phyloP scores from a whole-genome alignment of 2,797 vertebrate species.

The Parotocinclus haroldoi region DNA sequence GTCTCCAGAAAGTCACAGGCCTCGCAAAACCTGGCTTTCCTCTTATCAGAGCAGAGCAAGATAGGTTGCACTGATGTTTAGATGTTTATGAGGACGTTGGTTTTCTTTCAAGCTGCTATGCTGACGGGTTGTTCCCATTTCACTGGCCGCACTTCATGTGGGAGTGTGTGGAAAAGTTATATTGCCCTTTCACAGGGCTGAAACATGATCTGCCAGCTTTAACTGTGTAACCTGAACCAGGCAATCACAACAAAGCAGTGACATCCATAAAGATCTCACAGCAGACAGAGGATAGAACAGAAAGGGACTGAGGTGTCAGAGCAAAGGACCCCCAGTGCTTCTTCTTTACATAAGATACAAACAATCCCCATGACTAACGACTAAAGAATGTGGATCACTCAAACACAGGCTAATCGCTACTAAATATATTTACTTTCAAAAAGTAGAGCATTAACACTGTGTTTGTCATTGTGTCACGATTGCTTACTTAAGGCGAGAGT shows the following conservation, averaged over 20 bases:
- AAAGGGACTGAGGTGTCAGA: constrained; percentile 20
- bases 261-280: constrained; percentile 57
- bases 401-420: constrained; percentile 42
- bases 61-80: neutral
- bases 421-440: neutral
- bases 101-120: constrained; percentile 4
- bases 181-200: constrained; percentile 63
- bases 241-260: constrained; percentile 68
- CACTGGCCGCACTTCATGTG: constrained; percentile 50
- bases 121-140: constrained; percentile 46
- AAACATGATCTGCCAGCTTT: constrained; percentile 64
- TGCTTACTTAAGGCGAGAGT: too few species aligned
- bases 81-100: neutral
- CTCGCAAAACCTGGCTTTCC: constrained; percentile 58
- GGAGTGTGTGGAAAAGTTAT: constrained; percentile 71
- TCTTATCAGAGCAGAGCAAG: constrained; percentile 29
- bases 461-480: neutral
- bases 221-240: constrained; percentile 64
- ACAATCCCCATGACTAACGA: constrained; percentile 26
- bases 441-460: too few species aligned
- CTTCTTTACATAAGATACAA: constrained; percentile 59
- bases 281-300: constrained; percentile 25
- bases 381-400: constrained; percentile 25
- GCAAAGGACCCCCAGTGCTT: constrained; percentile 18
- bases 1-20: too few species aligned